Evolutionary conservation across 2,888 invertebrate genomes (phyloP).

Genomic region (Lobophora halterata): DNA sequence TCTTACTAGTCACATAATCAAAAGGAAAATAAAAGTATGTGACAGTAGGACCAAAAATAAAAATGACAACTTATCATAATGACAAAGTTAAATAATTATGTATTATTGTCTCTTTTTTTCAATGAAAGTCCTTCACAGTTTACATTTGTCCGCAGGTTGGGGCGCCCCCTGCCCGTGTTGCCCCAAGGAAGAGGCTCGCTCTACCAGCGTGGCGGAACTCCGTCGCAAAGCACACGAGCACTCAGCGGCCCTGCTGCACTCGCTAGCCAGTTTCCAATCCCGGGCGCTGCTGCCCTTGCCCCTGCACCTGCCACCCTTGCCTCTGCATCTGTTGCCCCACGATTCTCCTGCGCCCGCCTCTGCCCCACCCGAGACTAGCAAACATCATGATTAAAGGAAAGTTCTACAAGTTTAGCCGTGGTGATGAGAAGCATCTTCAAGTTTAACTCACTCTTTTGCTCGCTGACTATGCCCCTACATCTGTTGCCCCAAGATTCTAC

Average conservation of each 20-base stretch:
- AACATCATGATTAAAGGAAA: slow-evolving; percentile 60
- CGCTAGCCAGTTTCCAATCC: slow-evolving; percentile 84
- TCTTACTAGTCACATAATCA: no score
- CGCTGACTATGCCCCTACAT: neutral
- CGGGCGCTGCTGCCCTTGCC: slow-evolving; percentile 76
- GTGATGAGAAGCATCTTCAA: no score
- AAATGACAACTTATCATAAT: no score
- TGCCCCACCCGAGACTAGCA: slow-evolving; percentile 48
- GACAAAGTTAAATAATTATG: no score
- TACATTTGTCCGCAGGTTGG: slow-evolving; percentile 77
- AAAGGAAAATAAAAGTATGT: no score
- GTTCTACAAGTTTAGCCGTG: slow-evolving; percentile 7
- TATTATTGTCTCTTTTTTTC: no score
- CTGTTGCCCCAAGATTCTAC: neutral
- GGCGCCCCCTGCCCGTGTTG: slow-evolving; percentile 91
- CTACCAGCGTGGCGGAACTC: slow-evolving; percentile 94
- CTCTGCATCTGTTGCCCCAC: slow-evolving; percentile 52
- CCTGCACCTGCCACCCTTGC: slow-evolving; percentile 60
- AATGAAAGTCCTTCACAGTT: no score
- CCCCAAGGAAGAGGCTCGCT: slow-evolving; percentile 87
- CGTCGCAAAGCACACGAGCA: slow-evolving; percentile 97
- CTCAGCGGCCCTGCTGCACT: slow-evolving; percentile 91
- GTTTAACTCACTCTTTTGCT: no score
- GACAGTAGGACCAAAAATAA: no score
- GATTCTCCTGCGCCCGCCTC: slow-evolving; percentile 36